phyloP scores from a whole-genome alignment of 2,113 vertebrate species.

The Sialia sialis region DNA sequence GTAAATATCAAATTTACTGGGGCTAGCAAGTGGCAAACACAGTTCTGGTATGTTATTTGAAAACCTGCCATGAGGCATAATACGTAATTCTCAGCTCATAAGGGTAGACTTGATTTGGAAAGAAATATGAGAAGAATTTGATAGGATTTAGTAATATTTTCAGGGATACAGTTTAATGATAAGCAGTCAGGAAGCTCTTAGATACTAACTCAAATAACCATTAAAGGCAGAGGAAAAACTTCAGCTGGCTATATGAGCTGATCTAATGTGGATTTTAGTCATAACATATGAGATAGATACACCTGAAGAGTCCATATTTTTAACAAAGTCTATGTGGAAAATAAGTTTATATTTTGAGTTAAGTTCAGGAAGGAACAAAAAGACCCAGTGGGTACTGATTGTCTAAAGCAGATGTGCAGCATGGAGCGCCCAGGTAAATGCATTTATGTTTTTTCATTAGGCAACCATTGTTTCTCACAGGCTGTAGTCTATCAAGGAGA shows the following conservation, averaged over 20 bases:
- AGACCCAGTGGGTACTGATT: background rate
- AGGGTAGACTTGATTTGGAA: background rate
- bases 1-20: conserved; percentile 59
- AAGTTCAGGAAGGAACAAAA: background rate
- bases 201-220: background rate
- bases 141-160: conserved; percentile 13
- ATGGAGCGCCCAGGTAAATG: background rate
- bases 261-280: background rate
- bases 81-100: conserved; percentile 26
- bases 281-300: background rate
- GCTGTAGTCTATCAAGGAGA: background rate
- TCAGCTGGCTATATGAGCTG: background rate
- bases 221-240: background rate
- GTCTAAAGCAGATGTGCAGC: background rate
- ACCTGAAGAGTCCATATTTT: background rate
- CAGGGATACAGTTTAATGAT: background rate
- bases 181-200: background rate
- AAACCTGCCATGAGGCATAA: conserved; percentile 43
- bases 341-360: background rate
- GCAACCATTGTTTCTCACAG: background rate
- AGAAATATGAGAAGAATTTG: conserved; percentile 46
- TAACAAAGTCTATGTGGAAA: background rate
- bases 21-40: conserved; percentile 58
- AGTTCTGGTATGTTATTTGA: conserved; percentile 34
- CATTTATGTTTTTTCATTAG: background rate